Conservation (phyloP, 2,113 vertebrate species). For the Cyphomyrus discorhynchus region DNA sequence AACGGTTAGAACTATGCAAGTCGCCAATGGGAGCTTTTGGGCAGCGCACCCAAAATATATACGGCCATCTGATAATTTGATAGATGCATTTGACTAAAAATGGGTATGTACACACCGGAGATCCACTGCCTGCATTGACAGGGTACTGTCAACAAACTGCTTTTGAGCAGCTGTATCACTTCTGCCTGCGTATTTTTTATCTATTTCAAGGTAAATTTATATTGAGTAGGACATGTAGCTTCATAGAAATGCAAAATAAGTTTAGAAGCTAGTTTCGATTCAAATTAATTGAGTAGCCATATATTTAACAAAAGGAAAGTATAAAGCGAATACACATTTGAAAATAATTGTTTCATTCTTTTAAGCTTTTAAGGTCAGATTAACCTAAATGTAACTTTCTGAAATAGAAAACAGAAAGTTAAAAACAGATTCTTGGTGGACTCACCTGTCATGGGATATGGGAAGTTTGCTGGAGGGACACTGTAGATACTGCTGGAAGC, state of each 20-base stretch:
- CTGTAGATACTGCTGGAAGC: slow-evolving; percentile 91
- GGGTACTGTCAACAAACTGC: not conserved
- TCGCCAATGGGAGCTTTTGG: not conserved
- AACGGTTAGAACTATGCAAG: not conserved
- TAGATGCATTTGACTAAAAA: not conserved
- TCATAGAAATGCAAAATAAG: not conserved
- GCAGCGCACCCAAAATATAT: not conserved
- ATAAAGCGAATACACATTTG: not conserved
- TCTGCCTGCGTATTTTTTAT: not conserved
- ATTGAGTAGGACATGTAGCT: not conserved
- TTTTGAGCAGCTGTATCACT: not conserved
- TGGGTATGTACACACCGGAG: not conserved
- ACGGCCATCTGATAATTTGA: not conserved
- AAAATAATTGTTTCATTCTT: not conserved
- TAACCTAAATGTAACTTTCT: not conserved
- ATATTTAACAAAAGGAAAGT: not conserved
- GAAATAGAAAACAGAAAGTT: not conserved
- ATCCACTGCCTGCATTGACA: not conserved
- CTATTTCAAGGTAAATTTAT: not conserved
- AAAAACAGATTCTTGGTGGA: not conserved
- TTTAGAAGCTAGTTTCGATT: not conserved
- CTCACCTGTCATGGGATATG: slow-evolving; percentile 79
- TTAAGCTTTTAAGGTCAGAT: not conserved
- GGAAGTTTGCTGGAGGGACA: slow-evolving; percentile 81
- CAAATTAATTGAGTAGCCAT: not conserved